Evolutionary conservation across 2,888 invertebrate genomes (phyloP).

Genomic region (Erpobdella octoculata): DNA sequence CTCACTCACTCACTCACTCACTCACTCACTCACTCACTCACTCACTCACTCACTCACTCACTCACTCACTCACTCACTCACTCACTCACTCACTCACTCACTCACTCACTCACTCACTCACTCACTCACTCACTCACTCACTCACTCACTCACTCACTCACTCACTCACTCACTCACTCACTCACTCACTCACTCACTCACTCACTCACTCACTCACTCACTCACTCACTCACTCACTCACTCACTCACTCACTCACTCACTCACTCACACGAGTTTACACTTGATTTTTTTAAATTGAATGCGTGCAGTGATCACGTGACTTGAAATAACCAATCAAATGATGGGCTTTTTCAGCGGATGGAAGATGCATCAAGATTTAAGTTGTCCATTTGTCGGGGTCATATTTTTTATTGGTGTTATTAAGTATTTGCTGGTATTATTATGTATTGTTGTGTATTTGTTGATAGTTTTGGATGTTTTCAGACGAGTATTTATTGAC

Average conservation of each 20-base stretch:
- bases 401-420: too few relatives aligned
- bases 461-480: too few relatives aligned
- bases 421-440: too few relatives aligned
- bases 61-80: not conserved
- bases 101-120: not conserved
- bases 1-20: constrained; percentile 1
- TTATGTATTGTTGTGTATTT: too few relatives aligned
- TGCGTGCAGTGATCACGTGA: constrained; percentile 5
- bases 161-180: not conserved
- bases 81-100: not conserved
- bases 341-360: not conserved
- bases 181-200: not conserved
- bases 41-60: not conserved
- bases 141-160: not conserved
- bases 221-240: not conserved
- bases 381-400: too few relatives aligned
- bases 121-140: not conserved
- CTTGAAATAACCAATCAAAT: not conserved
- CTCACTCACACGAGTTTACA: not conserved
- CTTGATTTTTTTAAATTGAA: not conserved
- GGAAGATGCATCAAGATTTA: not conserved
- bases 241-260: not conserved
- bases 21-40: not conserved
- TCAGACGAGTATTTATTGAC: too few relatives aligned
- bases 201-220: not conserved